Evolutionary conservation across 2,888 invertebrate genomes (phyloP).

Genomic region (Heteromurus nitidus): DNA sequence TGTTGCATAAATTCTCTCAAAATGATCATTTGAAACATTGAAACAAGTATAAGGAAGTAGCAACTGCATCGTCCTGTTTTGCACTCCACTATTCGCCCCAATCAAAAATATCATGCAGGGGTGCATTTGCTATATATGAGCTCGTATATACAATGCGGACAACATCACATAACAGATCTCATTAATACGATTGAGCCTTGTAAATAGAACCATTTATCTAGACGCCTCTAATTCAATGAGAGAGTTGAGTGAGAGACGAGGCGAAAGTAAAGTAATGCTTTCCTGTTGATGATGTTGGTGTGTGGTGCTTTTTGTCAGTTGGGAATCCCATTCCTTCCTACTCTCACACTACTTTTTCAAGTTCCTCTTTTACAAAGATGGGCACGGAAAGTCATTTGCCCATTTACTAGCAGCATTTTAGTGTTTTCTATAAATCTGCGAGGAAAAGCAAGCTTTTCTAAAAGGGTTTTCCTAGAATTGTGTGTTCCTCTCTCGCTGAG

Average conservation of each 20-base stretch:
- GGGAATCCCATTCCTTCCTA: conserved; percentile 51
- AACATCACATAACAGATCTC: conserved; percentile 47
- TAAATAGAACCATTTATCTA: conserved; percentile 64
- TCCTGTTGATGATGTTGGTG: conserved; percentile 43
- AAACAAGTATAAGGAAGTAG: too few species aligned
- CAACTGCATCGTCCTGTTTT: neutral
- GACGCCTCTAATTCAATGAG: conserved; percentile 49
- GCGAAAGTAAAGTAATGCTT: conserved; percentile 55
- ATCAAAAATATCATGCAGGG: neutral
- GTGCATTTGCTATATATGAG: too few species aligned
- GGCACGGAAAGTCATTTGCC: neutral
- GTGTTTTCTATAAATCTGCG: too few species aligned
- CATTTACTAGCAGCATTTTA: neutral
- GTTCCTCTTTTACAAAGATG: neutral
- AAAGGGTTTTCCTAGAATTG: neutral
- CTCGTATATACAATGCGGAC: neutral
- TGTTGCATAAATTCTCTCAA: neutral
- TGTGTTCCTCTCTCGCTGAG: neutral
- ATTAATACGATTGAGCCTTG: conserved; percentile 63
- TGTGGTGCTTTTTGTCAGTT: conserved; percentile 51
- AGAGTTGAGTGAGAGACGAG: conserved; percentile 11
- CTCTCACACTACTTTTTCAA: neutral
- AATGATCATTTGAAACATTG: conserved; percentile 1
- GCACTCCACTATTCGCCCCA: neutral
- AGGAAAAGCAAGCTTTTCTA: neutral